phyloP scores from a whole-genome alignment of 2,797 vertebrate genomes.

The Eptatretus atami region DNA sequence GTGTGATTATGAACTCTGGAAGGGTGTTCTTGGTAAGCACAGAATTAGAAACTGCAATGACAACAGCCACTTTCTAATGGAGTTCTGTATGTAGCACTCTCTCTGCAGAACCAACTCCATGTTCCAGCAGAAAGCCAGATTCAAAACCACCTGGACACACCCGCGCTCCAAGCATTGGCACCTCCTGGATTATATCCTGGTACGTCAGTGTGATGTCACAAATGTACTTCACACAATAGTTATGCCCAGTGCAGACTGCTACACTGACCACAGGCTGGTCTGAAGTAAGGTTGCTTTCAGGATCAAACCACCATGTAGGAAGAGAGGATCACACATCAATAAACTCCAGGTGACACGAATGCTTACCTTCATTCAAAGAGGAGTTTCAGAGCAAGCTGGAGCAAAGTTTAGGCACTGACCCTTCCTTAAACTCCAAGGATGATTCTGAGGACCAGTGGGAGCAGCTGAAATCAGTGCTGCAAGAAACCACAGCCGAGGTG shows the following conservation, averaged over 20 bases:
- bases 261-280: no score
- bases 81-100: not conserved
- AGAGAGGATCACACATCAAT: no score
- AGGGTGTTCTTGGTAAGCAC: not conserved
- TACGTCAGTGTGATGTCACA: not conserved
- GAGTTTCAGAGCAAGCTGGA: not conserved
- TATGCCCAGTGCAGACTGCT: not conserved
- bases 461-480: not conserved
- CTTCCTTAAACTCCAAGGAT: not conserved
- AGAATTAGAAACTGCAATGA: not conserved
- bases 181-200: not conserved
- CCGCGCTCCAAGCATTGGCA: not conserved
- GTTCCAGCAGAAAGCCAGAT: not conserved
- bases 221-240: not conserved
- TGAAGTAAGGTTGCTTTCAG: no score
- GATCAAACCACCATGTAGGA: no score
- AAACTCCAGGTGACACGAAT: not conserved
- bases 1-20: not conserved
- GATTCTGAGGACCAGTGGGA: not conserved
- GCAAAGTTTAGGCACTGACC: not conserved
- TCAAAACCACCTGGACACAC: not conserved
- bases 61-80: not conserved
- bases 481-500: not conserved
- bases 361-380: not conserved
- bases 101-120: not conserved